Evolutionary conservation across 2,113 vertebrate genomes (phyloP).

Genomic region (Crypturellus undulatus): DNA sequence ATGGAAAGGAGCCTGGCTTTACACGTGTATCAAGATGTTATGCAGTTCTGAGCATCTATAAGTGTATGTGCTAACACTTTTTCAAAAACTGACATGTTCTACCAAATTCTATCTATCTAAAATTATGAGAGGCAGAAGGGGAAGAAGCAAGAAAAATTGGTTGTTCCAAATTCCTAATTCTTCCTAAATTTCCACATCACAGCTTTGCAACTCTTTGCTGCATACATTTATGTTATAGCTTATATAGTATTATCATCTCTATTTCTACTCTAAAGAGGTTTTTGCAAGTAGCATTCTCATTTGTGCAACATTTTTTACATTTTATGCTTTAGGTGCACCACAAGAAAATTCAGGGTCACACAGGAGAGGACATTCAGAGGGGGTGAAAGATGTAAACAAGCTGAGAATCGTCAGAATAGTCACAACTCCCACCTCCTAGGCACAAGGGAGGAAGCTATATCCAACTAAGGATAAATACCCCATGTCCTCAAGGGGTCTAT

Average conservation of each 20-base stretch:
- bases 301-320: neutral
- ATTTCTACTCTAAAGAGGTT: neutral
- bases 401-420: neutral
- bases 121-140: neutral
- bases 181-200: neutral
- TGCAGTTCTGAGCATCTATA: neutral
- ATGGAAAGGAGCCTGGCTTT: neutral
- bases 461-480: neutral
- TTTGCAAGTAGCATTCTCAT: neutral
- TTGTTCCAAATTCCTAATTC: neutral
- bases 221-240: neutral
- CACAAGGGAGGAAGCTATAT: neutral
- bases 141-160: neutral
- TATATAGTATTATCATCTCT: neutral
- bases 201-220: neutral
- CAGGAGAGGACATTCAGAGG: accelerated
- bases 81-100: neutral
- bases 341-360: neutral
- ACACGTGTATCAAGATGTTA: accelerated
- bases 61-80: neutral
- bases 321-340: neutral
- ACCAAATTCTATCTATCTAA: neutral
- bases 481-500: neutral
- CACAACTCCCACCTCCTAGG: neutral
- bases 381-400: neutral